phyloP scores from a whole-genome alignment of 2,888 invertebrate genomes.

The Drosophila melanosoma region DNA sequence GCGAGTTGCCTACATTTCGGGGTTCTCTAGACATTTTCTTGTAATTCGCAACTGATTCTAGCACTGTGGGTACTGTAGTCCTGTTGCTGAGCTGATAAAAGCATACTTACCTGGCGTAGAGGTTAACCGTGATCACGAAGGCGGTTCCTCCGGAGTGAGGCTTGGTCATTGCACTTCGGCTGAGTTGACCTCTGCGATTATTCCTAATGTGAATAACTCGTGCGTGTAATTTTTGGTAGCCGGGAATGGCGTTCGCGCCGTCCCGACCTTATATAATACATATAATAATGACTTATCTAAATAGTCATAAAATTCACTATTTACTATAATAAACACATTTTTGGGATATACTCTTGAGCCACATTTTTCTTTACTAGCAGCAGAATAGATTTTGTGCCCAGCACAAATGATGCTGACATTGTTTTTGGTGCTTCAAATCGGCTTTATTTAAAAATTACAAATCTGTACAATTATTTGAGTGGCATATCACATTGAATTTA shows the following conservation, averaged over 20 bases:
- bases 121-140: conserved; percentile 81
- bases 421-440: too few species aligned
- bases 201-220: conserved; percentile 90
- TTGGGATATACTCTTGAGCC: fast-evolving
- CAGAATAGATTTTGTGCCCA: neutral
- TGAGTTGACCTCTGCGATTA: conserved; percentile 91
- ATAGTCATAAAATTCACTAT: neutral
- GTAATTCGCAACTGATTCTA: conserved; percentile 57
- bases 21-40: neutral
- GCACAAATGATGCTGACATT: too few species aligned
- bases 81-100: conserved; percentile 17
- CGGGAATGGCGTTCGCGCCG: conserved; percentile 88
- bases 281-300: too few species aligned
- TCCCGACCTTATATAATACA: conserved; percentile 84
- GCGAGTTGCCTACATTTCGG: conserved; percentile 29
- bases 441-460: too few species aligned
- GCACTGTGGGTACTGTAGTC: fast-evolving
- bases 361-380: neutral
- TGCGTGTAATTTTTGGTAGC: conserved; percentile 89
- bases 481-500: too few species aligned
- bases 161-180: conserved; percentile 73
- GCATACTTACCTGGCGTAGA: conserved; percentile 85
- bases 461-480: too few species aligned
- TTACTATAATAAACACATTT: neutral
- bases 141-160: conserved; percentile 77